These are phyloP conservation scores for Pelobates fuscus DNA, from an alignment of 2,113 vertebrate genomes.

Conservation along the genomic window DNA sequence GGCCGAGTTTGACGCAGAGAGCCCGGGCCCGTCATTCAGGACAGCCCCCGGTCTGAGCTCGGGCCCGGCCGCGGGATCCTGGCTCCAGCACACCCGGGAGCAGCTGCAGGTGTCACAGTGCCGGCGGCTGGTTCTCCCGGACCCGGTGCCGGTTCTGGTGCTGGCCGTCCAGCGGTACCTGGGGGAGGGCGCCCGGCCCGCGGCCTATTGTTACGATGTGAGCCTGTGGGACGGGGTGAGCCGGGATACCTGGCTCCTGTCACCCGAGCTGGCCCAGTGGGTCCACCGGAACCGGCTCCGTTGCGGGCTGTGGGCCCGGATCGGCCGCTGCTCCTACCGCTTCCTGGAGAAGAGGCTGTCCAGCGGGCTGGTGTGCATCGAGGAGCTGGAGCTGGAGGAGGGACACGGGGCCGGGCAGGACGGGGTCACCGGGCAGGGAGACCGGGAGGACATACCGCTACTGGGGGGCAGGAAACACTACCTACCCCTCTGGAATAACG, in stretches of 20 bases:
- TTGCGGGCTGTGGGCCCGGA: constrained; percentile 65
- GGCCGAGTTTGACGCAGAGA: constrained; percentile 26
- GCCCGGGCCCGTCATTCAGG: not conserved
- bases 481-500: constrained; percentile 87
- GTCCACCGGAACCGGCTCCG: constrained; percentile 72
- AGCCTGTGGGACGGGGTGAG: constrained; percentile 73
- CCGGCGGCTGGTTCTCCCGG: constrained; percentile 46
- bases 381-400: constrained; percentile 56
- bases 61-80: not conserved
- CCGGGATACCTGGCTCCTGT: constrained; percentile 71
- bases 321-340: constrained; percentile 70
- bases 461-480: constrained; percentile 73
- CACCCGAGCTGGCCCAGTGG: constrained; percentile 64
- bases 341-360: constrained; percentile 75
- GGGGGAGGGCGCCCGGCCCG: not conserved
- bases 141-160: constrained; percentile 62
- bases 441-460: constrained; percentile 60
- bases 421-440: constrained; percentile 52
- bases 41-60: not conserved
- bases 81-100: constrained; percentile 10
- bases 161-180: constrained; percentile 60
- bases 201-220: constrained; percentile 65
- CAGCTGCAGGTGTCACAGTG: constrained; percentile 13
- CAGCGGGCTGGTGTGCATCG: constrained; percentile 71
- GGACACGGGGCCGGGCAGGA: not conserved